Percentiles rank a stretch among this genome's conserved stretches.
phyloP scores from a whole-genome alignment of 2,888 invertebrate genomes.

The Drosophila paracracens region DNA sequence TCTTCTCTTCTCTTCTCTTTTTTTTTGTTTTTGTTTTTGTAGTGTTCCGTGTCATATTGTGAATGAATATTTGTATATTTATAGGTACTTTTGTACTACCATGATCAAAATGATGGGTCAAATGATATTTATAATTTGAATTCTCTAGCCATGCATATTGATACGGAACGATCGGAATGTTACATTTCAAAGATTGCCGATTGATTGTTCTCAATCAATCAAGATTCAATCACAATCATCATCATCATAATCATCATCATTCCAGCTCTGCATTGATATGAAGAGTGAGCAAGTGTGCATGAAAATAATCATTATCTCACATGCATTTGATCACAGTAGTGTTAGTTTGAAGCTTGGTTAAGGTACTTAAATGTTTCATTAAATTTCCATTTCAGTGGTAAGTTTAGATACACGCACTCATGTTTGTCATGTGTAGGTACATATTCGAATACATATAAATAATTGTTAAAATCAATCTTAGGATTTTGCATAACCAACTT shows the following conservation, averaged over 20 bases:
- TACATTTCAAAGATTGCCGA: not conserved
- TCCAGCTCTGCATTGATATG: not conserved
- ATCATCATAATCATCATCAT: not conserved
- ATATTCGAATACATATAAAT: slow-evolving; percentile 50
- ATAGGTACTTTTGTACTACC: slow-evolving; percentile 48
- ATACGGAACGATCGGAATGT: not conserved
- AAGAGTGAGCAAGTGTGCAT: not conserved
- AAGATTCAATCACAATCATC: not conserved
- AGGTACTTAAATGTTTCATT: slow-evolving; percentile 79
- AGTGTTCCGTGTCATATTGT: slow-evolving; percentile 36
- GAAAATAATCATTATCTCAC: slow-evolving; percentile 16
- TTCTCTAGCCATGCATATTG: not conserved
- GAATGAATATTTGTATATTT: slow-evolving; percentile 46
- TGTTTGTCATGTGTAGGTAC: slow-evolving; percentile 56
- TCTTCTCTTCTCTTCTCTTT: not conserved
- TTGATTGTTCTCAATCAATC: not conserved
- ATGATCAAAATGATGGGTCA: slow-evolving; percentile 30
- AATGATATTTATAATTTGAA: not conserved
- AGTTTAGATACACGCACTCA: slow-evolving; percentile 54
- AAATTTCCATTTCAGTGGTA: slow-evolving; percentile 74
- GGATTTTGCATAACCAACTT: slow-evolving; percentile 3
- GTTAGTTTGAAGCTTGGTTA: slow-evolving; percentile 74
- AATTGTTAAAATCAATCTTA: not conserved
- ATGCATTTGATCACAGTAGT: slow-evolving; percentile 48
- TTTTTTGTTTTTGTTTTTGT: slow-evolving; percentile 13